Evolutionary conservation across 2,113 vertebrate genomes (phyloP).

Genomic region (Rhegmatorhina hoffmannsi): DNA sequence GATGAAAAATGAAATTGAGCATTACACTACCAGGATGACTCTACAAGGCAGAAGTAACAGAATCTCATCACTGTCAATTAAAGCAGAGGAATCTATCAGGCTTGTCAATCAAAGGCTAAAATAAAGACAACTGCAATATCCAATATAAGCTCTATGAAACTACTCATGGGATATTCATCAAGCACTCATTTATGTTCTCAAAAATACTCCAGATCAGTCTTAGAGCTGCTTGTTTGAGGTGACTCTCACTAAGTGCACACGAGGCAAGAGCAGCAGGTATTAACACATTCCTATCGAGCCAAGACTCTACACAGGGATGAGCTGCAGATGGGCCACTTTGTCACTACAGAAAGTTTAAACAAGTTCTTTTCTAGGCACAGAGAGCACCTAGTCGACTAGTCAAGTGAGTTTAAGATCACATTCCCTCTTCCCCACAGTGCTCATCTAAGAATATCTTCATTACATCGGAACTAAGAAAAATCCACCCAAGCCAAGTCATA

Average conservation of each 20-base stretch:
- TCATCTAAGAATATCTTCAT: slow-evolving; percentile 45
- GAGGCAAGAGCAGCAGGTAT: slow-evolving; percentile 15
- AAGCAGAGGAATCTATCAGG: slow-evolving; percentile 53
- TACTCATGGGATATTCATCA: slow-evolving; percentile 48
- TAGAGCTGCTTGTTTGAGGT: slow-evolving; percentile 13
- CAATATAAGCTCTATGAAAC: slow-evolving; percentile 35
- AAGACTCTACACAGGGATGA: slow-evolving; percentile 54
- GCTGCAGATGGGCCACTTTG: slow-evolving; percentile 29
- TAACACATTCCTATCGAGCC: slow-evolving; percentile 16
- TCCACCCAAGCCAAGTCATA: slow-evolving; percentile 69
- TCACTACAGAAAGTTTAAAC: neutral
- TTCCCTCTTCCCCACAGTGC: slow-evolving; percentile 69
- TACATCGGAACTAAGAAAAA: slow-evolving; percentile 70
- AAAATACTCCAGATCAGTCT: slow-evolving; percentile 4
- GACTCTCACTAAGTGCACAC: neutral
- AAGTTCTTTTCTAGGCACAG: slow-evolving; percentile 38
- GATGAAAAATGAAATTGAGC: slow-evolving; percentile 49
- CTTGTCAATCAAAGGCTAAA: slow-evolving; percentile 49
- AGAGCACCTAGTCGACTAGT: slow-evolving; percentile 19
- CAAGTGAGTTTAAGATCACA: slow-evolving; percentile 54
- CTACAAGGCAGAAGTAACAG: slow-evolving; percentile 34
- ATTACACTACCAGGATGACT: slow-evolving; percentile 28
- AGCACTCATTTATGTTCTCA: slow-evolving; percentile 54
- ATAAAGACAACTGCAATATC: slow-evolving; percentile 40
- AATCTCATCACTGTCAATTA: slow-evolving; percentile 57